Base-by-base conservation (phyloP, 2,113 vertebrate genomes). In the Hyla sarda region DNA sequence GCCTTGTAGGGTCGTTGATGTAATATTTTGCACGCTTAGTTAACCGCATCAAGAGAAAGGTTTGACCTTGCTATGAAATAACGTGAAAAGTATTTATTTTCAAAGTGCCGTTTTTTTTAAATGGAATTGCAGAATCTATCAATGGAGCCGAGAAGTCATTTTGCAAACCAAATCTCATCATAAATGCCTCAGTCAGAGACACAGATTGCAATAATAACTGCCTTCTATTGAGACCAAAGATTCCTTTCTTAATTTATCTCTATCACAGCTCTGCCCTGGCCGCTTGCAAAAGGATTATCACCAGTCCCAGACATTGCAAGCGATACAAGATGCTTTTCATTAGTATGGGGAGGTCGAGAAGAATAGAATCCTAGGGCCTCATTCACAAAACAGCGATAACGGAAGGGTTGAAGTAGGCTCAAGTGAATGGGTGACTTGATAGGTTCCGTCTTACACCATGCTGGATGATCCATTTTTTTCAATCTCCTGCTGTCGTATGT, bases 21-120 rank as follows among this genome's bases (percentile, higher is more conserved):
- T 94, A 94, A 94, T 94, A 93, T 95, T 95, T 95, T 96, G 92
- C 94, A 95, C 94, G 95, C 92, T 95, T 95, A 94, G 94, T 96
- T 96, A 95, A 95, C 90, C 93, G 92, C 92, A 95, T 95, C 94
- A 94, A 95, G 94, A 92, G 92, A 94, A 95, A 95, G 90, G 93
- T 91, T 94, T 95, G 94, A 95, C 95, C 95, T 95, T 94, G 92
- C 90, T 94, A 91, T 45, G 73, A 71, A 72, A 82, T 92, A 91
- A 88, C 91, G 91, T 88, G 92, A 92, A 93, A 95, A 93, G 93
- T 95, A 90, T 93, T 95, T 93, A 94, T 94, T 93, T 93, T 91
- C 91, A 93, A 94, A 92, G 77, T 81, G 67, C 47, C 30, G 21
- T 58, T 74, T 81, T 81, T 86, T 81, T 85, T 86, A 50, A 88